Base-by-base conservation (phyloP, 2,113 vertebrate genomes). In the Phoenicopterus ruber region DNA sequence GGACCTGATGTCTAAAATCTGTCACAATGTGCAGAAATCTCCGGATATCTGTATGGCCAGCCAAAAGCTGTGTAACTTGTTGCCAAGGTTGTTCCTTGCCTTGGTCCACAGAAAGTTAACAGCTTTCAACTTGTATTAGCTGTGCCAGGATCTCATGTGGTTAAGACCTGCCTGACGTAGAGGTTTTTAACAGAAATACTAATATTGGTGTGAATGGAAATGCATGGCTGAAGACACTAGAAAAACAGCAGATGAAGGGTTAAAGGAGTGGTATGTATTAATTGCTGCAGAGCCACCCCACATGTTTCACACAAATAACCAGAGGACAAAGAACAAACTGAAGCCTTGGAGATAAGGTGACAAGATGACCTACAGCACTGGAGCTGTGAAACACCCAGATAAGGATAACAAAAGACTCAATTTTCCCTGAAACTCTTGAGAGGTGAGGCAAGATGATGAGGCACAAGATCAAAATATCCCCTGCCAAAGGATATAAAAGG, bases 81-180 rank as follows among this genome's bases (percentile, higher is more conserved):
- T 29, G 38, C n/a, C 13, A 10, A 58, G 13, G 4, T 34, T 61
- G 17, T 66, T 55, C 32, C 55, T 26, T 84, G 29, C 6, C 34
- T 13, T 36, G 49, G 10, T 32, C 80, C 12, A 31, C 17, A 32
- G 55, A 21, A 58, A 58, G 10, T 25, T 49, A 52, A 28, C 13
- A 38, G 18, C 42, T 65, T 86, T 81, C 49, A 40, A 5, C 12
- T 22, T 25, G 19, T 17, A 2, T 57, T 44, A 25, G 15, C 26
- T 52, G 25, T 78, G 72, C 10, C n/a, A 42, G 36, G 31, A 31
- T 42, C 26, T 77, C 9, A 3, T 0, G 0, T 32, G n/a, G 16
- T 73, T 78, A 18, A 67, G 26, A 71, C 21, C 17, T 79, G 47
- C n/a, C 40, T 46, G 13, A 20, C 16, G 20, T 16, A 58, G 47